These are phyloP conservation scores for Drosophila bunnanda DNA, from an alignment of 2,888 invertebrate genomes.

Conservation along the genomic window DNA sequence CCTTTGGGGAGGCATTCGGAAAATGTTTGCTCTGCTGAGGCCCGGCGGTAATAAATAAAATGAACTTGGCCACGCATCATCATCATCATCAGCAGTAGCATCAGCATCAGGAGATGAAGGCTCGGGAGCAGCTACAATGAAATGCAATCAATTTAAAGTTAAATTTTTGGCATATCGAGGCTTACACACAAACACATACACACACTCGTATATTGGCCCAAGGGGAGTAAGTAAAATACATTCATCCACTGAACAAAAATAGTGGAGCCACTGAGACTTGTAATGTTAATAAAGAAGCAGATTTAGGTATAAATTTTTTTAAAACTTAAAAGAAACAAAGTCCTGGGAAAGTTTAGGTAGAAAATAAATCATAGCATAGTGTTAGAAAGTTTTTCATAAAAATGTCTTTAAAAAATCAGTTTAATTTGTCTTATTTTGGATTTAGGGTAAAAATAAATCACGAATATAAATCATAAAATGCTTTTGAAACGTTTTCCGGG, in stretches of 20 bases:
- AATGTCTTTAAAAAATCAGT: too few relatives aligned
- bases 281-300: too few relatives aligned
- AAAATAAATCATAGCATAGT: too few relatives aligned
- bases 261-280: not conserved
- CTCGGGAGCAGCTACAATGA: conserved; percentile 66
- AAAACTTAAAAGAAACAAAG: too few relatives aligned
- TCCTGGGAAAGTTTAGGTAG: too few relatives aligned
- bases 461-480: not conserved
- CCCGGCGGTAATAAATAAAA: conserved; percentile 76
- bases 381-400: too few relatives aligned
- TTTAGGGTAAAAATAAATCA: too few relatives aligned
- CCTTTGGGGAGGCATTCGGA: conserved; percentile 65
- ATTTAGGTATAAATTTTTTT: too few relatives aligned
- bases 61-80: conserved; percentile 56
- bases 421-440: too few relatives aligned
- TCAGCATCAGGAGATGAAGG: conserved; percentile 21
- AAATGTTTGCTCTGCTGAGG: conserved; percentile 67
- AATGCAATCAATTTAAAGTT: conserved; percentile 80
- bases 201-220: conserved; percentile 26
- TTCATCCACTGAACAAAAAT: not conserved
- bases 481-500: not conserved
- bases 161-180: conserved; percentile 80
- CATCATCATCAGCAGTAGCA: conserved; percentile 20
- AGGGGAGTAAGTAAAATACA: conserved; percentile 18
- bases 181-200: conserved; percentile 34